Base-by-base conservation (phyloP, 2,113 vertebrate species). In the Neotragus pygmaeus region DNA sequence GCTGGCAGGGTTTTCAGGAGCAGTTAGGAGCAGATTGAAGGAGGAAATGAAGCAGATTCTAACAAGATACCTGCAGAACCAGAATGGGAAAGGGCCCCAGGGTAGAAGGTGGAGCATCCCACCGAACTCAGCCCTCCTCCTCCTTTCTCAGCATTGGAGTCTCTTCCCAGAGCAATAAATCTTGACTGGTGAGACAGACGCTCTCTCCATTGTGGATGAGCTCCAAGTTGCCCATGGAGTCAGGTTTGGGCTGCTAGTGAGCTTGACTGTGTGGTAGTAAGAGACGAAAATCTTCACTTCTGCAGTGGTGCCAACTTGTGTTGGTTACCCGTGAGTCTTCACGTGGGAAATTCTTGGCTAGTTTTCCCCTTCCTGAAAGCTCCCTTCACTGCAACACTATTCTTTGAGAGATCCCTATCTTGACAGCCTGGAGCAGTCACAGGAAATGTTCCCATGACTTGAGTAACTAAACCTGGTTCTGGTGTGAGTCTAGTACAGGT, bases 331-430 rank as follows among this genome's bases (percentile, higher is more conserved):
- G 39, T 77, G 43, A 55, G 39, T 70, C 94, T 96, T 95, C 90
- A 90, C 28, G 64, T 75, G 62, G 70, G 30, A 95, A 92, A 58
- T 45, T 82, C 84, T 96, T 91, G 43, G 60, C 91, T 94, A 82
- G 5, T 62, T 97, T 96, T 92, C 70, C 14, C 39, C 36, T 90
- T 57, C 13, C 60, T 82, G 80, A 96, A 95, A 96, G 16, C 25
- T 93, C 21, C 81, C 13, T 97, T 94, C 19, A 39, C 36, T 75
- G 92, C 49, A 53, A 43, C 47, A 51, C 23, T 82, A 1, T 45
- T 77, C 45, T 84, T n/a, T 25, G 84, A 36, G 55, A 73, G 70
- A 90, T 86, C 13, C 21, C 0, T 90, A 92, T 91, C 90, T 87
- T n/a, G 47, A 88, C 36, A 90, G 75, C 36, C 88, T 85, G 55